Conservation (phyloP, 2,888 invertebrate species). For the Carabus problematicus region DNA sequence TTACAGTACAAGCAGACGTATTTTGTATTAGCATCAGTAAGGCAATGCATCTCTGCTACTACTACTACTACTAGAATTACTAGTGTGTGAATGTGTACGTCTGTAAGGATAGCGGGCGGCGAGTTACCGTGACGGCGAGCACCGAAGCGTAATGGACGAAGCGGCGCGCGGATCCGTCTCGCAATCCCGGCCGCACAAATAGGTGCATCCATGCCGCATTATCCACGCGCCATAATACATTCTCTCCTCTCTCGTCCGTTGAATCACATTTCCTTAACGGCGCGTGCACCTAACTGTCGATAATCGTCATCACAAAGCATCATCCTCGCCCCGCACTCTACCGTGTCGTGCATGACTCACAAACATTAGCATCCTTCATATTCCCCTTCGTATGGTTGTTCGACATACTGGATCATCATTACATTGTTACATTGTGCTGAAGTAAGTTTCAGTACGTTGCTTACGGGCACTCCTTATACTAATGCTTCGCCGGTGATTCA, state of each 20-base stretch:
- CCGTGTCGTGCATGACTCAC: slow-evolving; percentile 1
- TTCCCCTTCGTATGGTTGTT: too few relatives aligned
- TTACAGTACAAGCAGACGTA: background rate
- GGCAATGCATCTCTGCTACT: too few relatives aligned
- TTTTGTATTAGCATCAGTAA: too few relatives aligned
- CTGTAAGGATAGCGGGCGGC: background rate
- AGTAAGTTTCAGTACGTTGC: too few relatives aligned
- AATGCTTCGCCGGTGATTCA: slow-evolving; percentile 45
- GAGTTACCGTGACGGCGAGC: slow-evolving; percentile 10
- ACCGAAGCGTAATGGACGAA: slow-evolving; percentile 16
- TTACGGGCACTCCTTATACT: too few relatives aligned
- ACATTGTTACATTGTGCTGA: too few relatives aligned
- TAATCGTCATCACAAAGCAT: background rate
- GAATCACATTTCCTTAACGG: background rate
- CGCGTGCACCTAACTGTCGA: too few relatives aligned
- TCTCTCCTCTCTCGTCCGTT: background rate
- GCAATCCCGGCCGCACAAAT: background rate
- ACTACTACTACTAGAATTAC: too few relatives aligned
- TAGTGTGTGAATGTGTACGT: too few relatives aligned
- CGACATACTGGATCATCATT: too few relatives aligned
- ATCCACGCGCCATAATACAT: slow-evolving; percentile 48
- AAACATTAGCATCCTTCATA: background rate
- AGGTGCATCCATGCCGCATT: slow-evolving; percentile 47
- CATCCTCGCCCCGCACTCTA: background rate
- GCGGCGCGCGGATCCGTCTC: slow-evolving; percentile 12